A percentile compares a stretch with the other conserved stretches of the same genome.
These are phyloP conservation scores for Penaeus indicus DNA, from an alignment of 1,140 invertebrate species.

Conservation along the genomic window DNA sequence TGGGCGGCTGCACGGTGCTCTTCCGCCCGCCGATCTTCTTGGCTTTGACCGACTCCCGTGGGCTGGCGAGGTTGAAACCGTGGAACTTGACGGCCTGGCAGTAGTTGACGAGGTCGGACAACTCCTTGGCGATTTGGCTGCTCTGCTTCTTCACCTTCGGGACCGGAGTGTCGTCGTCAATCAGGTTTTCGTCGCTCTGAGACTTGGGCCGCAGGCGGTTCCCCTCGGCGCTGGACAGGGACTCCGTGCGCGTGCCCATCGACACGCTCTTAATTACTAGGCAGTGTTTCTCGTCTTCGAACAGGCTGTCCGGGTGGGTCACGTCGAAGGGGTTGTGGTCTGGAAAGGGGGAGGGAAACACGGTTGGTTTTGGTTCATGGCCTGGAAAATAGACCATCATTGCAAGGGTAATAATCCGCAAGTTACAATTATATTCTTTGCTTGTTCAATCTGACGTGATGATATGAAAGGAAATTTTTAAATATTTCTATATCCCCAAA, in stretches of 20 bases:
- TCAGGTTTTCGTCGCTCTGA: conserved; percentile 63
- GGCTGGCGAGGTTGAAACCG: conserved; percentile 71
- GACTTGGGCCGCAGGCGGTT: conserved; percentile 66
- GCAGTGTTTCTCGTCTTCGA: conserved; percentile 66
- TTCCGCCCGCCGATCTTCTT: conserved; percentile 59
- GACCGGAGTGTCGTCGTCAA: conserved; percentile 65
- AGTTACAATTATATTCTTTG: no score
- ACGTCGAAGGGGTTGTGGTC: conserved; percentile 65
- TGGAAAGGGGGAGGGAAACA: conserved; percentile 22
- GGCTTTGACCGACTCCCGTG: conserved; percentile 61
- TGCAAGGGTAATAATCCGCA: neutral
- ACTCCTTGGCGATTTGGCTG: conserved; percentile 91
- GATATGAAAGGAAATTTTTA: no score
- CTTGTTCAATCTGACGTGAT: no score
- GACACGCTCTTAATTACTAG: conserved; percentile 66
- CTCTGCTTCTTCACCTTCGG: conserved; percentile 82
- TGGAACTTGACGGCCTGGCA: conserved; percentile 94
- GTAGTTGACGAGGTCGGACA: conserved; percentile 96
- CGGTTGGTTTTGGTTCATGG: neutral
- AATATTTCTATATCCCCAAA: no score
- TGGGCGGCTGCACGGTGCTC: conserved; percentile 54
- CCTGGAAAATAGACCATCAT: neutral
- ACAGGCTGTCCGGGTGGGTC: conserved; percentile 53
- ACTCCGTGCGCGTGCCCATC: conserved; percentile 72
- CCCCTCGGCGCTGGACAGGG: conserved; percentile 76